A percentile compares a stretch with the other conserved stretches of the same genome.
Conservation (phyloP, 2,888 invertebrate genomes). For the Aromia moschata region DNA sequence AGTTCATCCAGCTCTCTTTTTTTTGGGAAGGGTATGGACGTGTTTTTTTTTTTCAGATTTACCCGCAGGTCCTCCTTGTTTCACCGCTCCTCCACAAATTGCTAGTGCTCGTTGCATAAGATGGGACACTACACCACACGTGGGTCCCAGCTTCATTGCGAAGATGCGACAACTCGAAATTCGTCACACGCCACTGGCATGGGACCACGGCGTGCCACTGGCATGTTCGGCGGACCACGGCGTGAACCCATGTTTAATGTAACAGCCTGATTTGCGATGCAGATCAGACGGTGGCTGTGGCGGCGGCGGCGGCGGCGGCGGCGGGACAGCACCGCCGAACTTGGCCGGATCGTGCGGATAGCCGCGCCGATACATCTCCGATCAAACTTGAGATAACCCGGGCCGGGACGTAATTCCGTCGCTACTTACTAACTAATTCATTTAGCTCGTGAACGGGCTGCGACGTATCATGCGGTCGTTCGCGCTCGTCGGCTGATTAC, state of each 20-base stretch:
- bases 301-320: slow-evolving; percentile 32
- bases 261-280: slow-evolving; percentile 56
- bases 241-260: slow-evolving; percentile 58
- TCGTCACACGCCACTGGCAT: too few relatives aligned
- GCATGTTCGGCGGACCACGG: slow-evolving; percentile 48
- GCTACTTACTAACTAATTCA: slow-evolving; percentile 28
- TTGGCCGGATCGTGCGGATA: slow-evolving; percentile 44
- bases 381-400: slow-evolving; percentile 42
- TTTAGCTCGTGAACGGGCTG: slow-evolving; percentile 19
- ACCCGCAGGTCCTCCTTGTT: too few relatives aligned
- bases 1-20: too few relatives aligned
- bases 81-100: too few relatives aligned
- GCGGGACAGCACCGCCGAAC: slow-evolving; percentile 38
- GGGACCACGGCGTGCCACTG: too few relatives aligned
- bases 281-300: slow-evolving; percentile 40
- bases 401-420: slow-evolving; percentile 36
- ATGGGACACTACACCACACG: too few relatives aligned
- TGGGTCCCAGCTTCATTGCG: too few relatives aligned
- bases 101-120: too few relatives aligned
- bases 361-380: slow-evolving; percentile 41
- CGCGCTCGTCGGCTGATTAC: slow-evolving; percentile 6
- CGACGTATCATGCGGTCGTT: slow-evolving; percentile 3
- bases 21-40: too few relatives aligned
- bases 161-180: too few relatives aligned
- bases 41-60: too few relatives aligned